Evolutionary conservation across 1,140 invertebrate species (phyloP).

Genomic region (Chymomyza costata): DNA sequence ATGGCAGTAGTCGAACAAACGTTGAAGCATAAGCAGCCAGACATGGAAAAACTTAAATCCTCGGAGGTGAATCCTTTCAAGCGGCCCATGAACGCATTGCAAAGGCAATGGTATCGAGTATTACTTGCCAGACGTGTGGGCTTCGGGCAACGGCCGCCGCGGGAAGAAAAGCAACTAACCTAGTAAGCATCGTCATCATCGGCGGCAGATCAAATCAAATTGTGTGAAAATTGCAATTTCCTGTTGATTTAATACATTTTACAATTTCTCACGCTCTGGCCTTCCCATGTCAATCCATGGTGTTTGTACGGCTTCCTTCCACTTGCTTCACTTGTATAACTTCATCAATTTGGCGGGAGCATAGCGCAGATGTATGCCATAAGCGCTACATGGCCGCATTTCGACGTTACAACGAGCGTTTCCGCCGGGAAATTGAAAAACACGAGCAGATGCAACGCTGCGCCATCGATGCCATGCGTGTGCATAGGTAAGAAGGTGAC

Average conservation of each 20-base stretch:
- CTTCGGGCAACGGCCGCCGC: slow-evolving; percentile 45
- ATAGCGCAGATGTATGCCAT: slow-evolving; percentile 60
- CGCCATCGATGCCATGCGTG: slow-evolving; percentile 70
- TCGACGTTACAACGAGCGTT: slow-evolving; percentile 64
- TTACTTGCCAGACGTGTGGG: slow-evolving; percentile 61
- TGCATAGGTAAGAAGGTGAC: slow-evolving; percentile 53
- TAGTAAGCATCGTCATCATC: slow-evolving; percentile 42
- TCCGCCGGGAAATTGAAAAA: slow-evolving; percentile 67
- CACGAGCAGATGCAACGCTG: slow-evolving; percentile 71
- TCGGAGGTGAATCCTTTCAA: slow-evolving; percentile 67
- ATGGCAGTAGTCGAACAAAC: slow-evolving; percentile 25
- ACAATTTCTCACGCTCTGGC: slow-evolving; percentile 26
- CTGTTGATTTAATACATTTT: slow-evolving; percentile 70
- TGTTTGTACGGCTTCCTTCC: background rate
- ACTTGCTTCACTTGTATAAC: background rate
- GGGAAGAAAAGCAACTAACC: slow-evolving; percentile 50
- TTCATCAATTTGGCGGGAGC: background rate
- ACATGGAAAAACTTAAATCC: slow-evolving; percentile 53
- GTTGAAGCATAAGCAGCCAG: slow-evolving; percentile 28
- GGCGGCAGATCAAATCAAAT: slow-evolving; percentile 53
- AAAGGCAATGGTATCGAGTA: slow-evolving; percentile 72
- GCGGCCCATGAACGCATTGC: slow-evolving; percentile 69
- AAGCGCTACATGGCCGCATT: slow-evolving; percentile 62
- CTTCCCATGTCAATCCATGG: too few relatives aligned
- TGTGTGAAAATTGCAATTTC: slow-evolving; percentile 71